Conservation (phyloP, 2,888 invertebrate genomes). For the Ptilodon capucinus region DNA sequence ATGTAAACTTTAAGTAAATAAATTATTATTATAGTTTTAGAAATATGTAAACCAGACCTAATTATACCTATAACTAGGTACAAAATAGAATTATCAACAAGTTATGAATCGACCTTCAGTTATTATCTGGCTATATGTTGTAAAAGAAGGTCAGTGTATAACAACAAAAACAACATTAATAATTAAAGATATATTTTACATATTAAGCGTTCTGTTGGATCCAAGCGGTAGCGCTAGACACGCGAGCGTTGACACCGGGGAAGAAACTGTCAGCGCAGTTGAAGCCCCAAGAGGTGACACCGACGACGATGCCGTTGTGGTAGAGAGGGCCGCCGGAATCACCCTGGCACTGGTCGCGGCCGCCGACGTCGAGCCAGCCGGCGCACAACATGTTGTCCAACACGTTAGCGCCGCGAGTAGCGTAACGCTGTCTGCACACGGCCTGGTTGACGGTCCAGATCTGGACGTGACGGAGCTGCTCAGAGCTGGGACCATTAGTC, state of each 20-base stretch:
- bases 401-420: constrained; percentile 21
- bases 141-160: no score
- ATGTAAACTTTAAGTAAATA: no score
- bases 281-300: constrained; percentile 46
- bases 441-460: constrained; percentile 45
- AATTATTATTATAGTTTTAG: no score
- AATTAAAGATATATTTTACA: no score
- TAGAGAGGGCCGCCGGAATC: constrained; percentile 62
- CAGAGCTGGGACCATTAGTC: constrained; percentile 26
- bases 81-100: no score
- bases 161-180: no score
- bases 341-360: constrained; percentile 62
- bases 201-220: constrained; percentile 45
- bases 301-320: constrained; percentile 51
- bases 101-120: no score
- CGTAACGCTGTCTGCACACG: constrained; percentile 39
- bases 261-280: constrained; percentile 35
- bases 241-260: constrained; percentile 51
- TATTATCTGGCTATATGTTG: no score
- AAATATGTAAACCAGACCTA: no score
- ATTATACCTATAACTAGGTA: no score
- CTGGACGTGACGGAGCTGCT: constrained; percentile 44
- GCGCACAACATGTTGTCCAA: constrained; percentile 59
- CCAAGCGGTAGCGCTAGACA: constrained; percentile 50
- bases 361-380: constrained; percentile 56